Conservation (phyloP, 2,797 vertebrate species). For the Halcyon leucocephala region DNA sequence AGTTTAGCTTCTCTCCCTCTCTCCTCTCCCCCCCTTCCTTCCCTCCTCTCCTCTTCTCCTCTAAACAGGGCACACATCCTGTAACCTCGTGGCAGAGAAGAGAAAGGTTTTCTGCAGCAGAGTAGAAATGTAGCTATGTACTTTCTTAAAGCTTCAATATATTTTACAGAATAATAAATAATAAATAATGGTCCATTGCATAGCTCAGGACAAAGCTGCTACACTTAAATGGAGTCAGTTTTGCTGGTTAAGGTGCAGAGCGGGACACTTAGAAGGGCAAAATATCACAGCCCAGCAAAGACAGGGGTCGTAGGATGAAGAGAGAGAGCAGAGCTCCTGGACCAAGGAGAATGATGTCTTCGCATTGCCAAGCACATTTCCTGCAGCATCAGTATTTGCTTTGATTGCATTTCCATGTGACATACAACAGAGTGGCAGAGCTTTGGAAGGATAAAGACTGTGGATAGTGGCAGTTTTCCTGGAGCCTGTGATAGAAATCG, state of each 20-base stretch:
- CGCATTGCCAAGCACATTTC: background rate
- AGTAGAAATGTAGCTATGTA: background rate
- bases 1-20: background rate
- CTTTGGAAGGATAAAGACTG: background rate
- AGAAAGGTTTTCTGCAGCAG: background rate
- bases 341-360: rapidly evolving
- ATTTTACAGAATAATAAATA: background rate
- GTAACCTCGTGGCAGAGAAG: background rate
- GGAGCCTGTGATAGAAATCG: background rate
- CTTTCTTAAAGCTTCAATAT: background rate
- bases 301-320: rapidly evolving
- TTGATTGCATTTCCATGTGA: background rate
- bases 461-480: background rate
- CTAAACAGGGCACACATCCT: rapidly evolving
- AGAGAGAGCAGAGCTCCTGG: background rate
- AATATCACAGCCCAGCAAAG: background rate
- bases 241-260: background rate
- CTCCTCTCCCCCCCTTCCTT: background rate
- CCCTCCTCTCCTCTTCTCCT: background rate
- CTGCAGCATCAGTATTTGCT: background rate
- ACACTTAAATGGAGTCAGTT: background rate
- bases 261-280: rapidly evolving
- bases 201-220: background rate
- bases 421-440: background rate
- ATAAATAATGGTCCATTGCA: background rate